Conservation (phyloP, 2,113 vertebrate species). For the Myiozetetes cayanensis region DNA sequence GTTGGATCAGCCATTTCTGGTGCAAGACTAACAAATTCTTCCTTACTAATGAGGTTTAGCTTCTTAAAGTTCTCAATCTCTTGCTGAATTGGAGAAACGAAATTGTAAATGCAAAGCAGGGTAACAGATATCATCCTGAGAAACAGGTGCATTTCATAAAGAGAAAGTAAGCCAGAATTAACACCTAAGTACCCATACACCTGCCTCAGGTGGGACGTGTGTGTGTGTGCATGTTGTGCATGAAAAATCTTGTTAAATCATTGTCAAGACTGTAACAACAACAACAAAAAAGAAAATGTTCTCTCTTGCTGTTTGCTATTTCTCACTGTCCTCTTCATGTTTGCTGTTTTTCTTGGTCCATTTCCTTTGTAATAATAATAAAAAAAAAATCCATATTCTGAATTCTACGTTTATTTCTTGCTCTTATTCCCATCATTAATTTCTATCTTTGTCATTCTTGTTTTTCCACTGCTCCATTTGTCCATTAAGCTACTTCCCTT, state of each 20-base stretch:
- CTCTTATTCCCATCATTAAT: background rate
- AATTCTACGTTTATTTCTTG: background rate
- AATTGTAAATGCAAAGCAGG: constrained; percentile 39
- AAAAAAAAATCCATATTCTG: background rate
- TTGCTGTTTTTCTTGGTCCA: background rate
- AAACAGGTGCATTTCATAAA: background rate
- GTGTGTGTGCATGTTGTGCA: fast-evolving
- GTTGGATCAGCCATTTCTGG: constrained; percentile 78
- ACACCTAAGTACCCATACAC: background rate
- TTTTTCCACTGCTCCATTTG: background rate
- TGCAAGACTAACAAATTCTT: constrained; percentile 83
- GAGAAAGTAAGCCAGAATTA: background rate
- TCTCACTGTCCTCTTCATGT: background rate
- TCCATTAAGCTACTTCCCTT: background rate
- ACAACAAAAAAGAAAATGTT: background rate
- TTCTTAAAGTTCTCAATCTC: constrained; percentile 92
- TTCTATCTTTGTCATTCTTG: background rate
- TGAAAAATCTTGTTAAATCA: background rate
- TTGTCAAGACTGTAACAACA: fast-evolving
- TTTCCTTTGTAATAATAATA: background rate
- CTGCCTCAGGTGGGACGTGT: background rate
- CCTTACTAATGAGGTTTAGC: constrained; percentile 86
- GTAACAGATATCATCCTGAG: background rate
- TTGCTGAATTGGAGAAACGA: constrained; percentile 76
- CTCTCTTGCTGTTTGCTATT: background rate